Evolutionary conservation across 1,140 invertebrate genomes (phyloP), one percentile per base, ranked within the genome.

Genomic region (Alviniconcha marisindica): DNA sequence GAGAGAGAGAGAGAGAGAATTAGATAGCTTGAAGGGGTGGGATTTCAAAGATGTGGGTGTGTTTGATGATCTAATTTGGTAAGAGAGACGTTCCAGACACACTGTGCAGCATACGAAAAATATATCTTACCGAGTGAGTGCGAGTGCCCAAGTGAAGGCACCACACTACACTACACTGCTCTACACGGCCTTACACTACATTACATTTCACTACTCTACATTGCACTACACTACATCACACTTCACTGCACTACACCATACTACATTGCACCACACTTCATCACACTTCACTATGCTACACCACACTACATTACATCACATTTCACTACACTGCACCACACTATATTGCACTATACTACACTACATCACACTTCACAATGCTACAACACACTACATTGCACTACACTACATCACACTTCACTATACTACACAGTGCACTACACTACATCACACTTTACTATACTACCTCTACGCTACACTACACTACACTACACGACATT

Each of bases 141-240:
- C n/a, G n/a, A n/a, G n/a, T n/a, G n/a, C n/a, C n/a, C n/a, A n/a
- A n/a, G n/a, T n/a, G n/a, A n/a, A n/a, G n/a, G n/a, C n/a, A n/a
- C n/a, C n/a, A n/a, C n/a, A n/a, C n/a, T n/a, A n/a, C n/a, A n/a
- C 56, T n/a, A 56, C 36, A 80, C 51, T 42, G 63, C 77, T 36
- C 77, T 56, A 40, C 77, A 60, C 51, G n/a, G 28, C 56, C 28
- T 31, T 40, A 38, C 54, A 63, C 51, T 38, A 80, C 56, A 60
- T 56, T 42, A 7, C 36, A 63, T 56, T 63, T 33, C 77, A 80
- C 51, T 21, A 80, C 77, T 33, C 31, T 44, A 38, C 77, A 63
- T 31, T 66, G 38, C 77, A 60, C 51, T 38, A 38, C 51, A 80
- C 54, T 38, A 63, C 40, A 60, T 33, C 40, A 80, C 51, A 80